phyloP scores from a whole-genome alignment of 2,888 invertebrate genomes.

The Campoletis raptor region DNA sequence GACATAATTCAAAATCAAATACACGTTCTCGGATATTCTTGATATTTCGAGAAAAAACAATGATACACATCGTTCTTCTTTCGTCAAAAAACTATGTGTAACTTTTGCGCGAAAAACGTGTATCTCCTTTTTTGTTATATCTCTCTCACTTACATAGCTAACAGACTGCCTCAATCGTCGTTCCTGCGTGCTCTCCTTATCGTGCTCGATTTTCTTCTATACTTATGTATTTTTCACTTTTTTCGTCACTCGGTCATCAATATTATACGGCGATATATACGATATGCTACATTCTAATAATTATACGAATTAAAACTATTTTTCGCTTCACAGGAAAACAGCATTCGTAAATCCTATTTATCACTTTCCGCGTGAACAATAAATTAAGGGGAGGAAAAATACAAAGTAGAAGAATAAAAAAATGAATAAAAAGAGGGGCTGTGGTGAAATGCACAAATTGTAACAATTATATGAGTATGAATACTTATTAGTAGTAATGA shows the following conservation, averaged over 20 bases:
- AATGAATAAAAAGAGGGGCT: slow-evolving; percentile 19
- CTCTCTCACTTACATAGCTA: no score
- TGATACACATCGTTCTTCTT: not conserved
- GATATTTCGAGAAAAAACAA: not conserved
- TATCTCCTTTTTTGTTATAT: not conserved
- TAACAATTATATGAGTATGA: slow-evolving; percentile 38
- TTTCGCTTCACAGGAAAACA: slow-evolving; percentile 56
- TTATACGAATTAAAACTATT: slow-evolving; percentile 64
- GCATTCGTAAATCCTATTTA: slow-evolving; percentile 76
- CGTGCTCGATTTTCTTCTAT: slow-evolving; percentile 26
- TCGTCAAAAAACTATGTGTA: not conserved
- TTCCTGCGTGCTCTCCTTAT: slow-evolving; percentile 26
- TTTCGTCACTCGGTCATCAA: slow-evolving; percentile 48
- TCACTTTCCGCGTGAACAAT: slow-evolving; percentile 73
- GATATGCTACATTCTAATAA: slow-evolving; percentile 69
- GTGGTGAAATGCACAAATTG: slow-evolving; percentile 55
- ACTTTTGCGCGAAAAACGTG: not conserved
- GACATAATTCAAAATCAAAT: not conserved
- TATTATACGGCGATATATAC: slow-evolving; percentile 61
- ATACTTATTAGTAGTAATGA: slow-evolving; percentile 23
- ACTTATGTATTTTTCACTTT: slow-evolving; percentile 20
- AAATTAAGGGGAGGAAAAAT: slow-evolving; percentile 66
- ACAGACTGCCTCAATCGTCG: not conserved
- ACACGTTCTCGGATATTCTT: not conserved
- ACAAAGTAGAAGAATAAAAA: slow-evolving; percentile 25